Percentiles rank a stretch among this genome's conserved stretches.
Conservation (phyloP, 2,113 vertebrate genomes). For the Rostratula benghalensis region DNA sequence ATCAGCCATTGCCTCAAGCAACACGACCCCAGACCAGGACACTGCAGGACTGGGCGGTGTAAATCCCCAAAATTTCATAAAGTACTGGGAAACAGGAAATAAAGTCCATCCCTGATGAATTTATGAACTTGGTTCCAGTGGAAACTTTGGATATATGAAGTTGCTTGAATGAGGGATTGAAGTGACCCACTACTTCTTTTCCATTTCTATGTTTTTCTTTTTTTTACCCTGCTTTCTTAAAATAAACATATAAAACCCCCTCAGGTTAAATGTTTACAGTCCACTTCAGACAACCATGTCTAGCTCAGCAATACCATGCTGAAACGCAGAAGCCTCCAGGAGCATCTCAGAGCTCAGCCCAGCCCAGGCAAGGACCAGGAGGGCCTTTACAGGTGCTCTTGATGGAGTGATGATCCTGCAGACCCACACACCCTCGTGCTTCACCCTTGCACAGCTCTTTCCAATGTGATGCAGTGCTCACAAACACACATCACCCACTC, state of each 20-base stretch:
- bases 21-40: fast-evolving
- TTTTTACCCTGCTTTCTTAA: neutral
- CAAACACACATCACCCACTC: neutral
- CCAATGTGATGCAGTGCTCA: neutral
- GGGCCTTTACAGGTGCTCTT: neutral
- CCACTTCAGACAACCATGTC: neutral
- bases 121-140: neutral
- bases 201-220: neutral
- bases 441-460: neutral
- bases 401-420: neutral
- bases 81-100: neutral
- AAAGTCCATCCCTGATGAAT: neutral
- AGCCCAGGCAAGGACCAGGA: neutral
- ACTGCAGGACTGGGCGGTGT: neutral
- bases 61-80: neutral
- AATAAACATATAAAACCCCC: neutral
- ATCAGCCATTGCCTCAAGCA: neutral
- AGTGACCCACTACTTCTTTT: neutral
- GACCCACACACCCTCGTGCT: neutral
- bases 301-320: neutral
- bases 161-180: neutral
- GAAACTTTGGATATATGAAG: neutral
- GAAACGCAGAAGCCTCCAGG: neutral
- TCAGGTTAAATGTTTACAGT: neutral
- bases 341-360: neutral